phyloP scores from a whole-genome alignment of 2,113 vertebrate genomes.

The Hoplias malabaricus region DNA sequence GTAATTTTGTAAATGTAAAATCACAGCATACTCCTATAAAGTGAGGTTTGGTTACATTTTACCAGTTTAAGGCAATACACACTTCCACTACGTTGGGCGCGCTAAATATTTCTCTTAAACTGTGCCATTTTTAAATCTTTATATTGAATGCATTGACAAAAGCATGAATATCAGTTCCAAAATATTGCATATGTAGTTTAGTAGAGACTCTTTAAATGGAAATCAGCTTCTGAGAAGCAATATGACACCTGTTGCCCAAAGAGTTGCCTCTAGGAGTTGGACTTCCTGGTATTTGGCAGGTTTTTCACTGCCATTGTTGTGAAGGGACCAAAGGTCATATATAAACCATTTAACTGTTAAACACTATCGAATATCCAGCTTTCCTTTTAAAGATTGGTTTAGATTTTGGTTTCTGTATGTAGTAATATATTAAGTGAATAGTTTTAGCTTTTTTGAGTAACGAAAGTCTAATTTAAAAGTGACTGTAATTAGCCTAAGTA shows the following conservation, averaged over 20 bases:
- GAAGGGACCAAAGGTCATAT: not conserved
- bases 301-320: conserved; percentile 1
- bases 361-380: too few species aligned
- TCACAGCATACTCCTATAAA: not conserved
- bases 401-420: too few species aligned
- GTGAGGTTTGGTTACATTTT: not conserved
- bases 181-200: not conserved
- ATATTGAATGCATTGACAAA: not conserved
- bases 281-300: not conserved
- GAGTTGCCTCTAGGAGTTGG: not conserved
- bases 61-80: not conserved
- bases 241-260: not conserved
- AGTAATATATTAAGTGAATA: too few species aligned
- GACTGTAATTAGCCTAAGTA: not conserved
- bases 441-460: not conserved
- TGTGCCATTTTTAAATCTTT: not conserved
- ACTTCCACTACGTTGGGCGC: not conserved
- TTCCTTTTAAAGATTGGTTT: too few species aligned
- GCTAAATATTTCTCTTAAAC: too few species aligned
- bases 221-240: conserved; percentile 2
- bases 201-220: not conserved
- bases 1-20: not conserved
- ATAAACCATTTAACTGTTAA: not conserved
- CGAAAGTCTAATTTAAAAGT: not conserved
- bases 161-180: not conserved